phyloP scores from a whole-genome alignment of 2,113 vertebrate species.

The Sula dactylatra region DNA sequence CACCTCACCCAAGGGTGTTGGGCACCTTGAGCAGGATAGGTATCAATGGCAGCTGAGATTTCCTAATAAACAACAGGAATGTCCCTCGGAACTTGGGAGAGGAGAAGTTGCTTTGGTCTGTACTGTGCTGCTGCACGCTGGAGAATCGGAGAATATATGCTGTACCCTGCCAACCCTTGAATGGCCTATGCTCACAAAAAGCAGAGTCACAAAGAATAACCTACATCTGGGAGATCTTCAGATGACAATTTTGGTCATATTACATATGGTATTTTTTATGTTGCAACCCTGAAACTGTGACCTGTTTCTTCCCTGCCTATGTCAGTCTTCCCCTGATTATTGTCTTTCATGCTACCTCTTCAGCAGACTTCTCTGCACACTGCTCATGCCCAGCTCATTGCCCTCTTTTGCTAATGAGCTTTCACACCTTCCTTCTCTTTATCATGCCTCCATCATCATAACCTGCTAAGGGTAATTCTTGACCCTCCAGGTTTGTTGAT shows the following conservation, averaged over 20 bases:
- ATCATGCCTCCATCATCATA: neutral
- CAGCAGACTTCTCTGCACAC: neutral
- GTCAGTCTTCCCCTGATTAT: neutral
- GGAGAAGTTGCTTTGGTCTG: neutral
- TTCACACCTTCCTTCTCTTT: neutral
- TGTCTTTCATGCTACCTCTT: neutral
- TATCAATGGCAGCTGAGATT: neutral
- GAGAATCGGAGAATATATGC: neutral
- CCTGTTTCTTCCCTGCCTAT: neutral
- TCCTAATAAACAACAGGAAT: neutral
- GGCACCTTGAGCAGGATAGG: accelerated
- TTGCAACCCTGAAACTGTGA: neutral
- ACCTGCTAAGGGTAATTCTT: neutral
- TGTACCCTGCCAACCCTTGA: neutral
- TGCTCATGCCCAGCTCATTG: neutral
- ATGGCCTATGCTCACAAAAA: neutral
- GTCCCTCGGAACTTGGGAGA: neutral
- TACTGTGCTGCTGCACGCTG: neutral
- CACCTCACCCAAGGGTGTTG: neutral
- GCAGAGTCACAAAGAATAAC: neutral
- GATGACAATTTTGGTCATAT: neutral
- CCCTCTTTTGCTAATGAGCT: neutral
- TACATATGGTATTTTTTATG: neutral
- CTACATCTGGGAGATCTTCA: neutral
- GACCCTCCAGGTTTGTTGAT: neutral